These are phyloP conservation scores for Cydia fagiglandana DNA, from an alignment of 1,140 invertebrate species.

Conservation along the genomic window DNA sequence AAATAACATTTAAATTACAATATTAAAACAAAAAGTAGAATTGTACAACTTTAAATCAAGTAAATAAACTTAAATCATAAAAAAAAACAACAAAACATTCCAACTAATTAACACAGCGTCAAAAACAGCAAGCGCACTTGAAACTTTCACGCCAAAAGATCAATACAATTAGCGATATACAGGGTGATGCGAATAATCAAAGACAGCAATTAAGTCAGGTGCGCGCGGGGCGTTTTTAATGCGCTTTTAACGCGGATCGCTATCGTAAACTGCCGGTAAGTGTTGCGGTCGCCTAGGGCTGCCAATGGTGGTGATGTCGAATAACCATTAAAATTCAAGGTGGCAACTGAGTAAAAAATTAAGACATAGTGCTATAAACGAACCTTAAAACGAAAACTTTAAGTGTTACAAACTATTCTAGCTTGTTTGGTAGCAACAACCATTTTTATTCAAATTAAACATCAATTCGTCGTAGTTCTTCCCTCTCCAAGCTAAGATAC, in stretches of 20 bases:
- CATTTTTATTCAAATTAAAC: no score
- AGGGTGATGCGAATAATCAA: constrained; percentile 49
- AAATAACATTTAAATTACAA: no score
- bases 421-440: no score
- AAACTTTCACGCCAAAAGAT: constrained; percentile 13
- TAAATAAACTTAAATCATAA: no score
- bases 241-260: constrained; percentile 59
- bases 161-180: constrained; percentile 30
- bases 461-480: no score
- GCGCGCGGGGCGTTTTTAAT: constrained; percentile 54
- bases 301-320: constrained; percentile 38
- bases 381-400: no score
- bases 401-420: no score
- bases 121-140: constrained; percentile 10
- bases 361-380: no score
- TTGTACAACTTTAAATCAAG: no score
- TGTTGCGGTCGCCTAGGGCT: constrained; percentile 53
- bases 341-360: no score
- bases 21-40: no score
- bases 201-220: constrained; percentile 55
- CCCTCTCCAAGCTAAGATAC: no score
- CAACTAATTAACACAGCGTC: constrained; percentile 8
- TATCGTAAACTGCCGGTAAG: constrained; percentile 58
- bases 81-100: not conserved
- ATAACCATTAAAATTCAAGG: not conserved